These are phyloP conservation scores for Hozukius guyotensis DNA, from an alignment of 2,797 vertebrate genomes.

Conservation along the genomic window DNA sequence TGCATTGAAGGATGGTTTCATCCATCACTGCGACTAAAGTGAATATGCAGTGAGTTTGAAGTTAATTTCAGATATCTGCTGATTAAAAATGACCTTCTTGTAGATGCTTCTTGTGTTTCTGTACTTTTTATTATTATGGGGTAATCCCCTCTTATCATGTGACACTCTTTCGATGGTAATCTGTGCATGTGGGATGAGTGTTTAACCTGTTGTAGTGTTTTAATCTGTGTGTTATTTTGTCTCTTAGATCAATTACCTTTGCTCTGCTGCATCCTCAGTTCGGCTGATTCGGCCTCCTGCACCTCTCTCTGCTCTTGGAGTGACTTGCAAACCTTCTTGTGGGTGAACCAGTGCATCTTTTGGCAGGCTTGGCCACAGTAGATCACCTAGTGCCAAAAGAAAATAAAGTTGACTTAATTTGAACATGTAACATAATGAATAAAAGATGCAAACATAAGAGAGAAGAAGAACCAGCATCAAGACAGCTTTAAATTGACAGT, in stretches of 20 bases:
- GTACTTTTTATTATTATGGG: neutral
- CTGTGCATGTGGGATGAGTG: neutral
- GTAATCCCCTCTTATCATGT: too few species aligned
- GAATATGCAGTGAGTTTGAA: neutral
- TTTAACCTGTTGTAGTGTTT: neutral
- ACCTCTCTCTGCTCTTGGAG: constrained; percentile 90
- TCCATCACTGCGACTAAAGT: neutral
- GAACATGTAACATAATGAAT: neutral
- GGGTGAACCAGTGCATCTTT: constrained; percentile 97
- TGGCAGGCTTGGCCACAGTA: constrained; percentile 95
- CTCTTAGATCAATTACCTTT: constrained; percentile 61
- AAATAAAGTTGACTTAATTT: neutral
- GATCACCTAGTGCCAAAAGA: constrained; percentile 85
- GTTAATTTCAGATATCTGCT: neutral
- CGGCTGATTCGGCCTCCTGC: constrained; percentile 87
- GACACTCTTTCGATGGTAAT: neutral
- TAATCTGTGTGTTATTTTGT: neutral
- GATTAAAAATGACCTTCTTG: neutral
- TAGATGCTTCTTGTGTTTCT: neutral
- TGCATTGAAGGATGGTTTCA: neutral
- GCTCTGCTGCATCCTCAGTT: constrained; percentile 81
- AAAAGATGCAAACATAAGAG: neutral
- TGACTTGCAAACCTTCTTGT: constrained; percentile 94
- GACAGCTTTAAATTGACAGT: neutral
- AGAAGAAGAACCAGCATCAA: neutral